phyloP scores from a whole-genome alignment of 1,140 invertebrate species.

The Drosophila varians region DNA sequence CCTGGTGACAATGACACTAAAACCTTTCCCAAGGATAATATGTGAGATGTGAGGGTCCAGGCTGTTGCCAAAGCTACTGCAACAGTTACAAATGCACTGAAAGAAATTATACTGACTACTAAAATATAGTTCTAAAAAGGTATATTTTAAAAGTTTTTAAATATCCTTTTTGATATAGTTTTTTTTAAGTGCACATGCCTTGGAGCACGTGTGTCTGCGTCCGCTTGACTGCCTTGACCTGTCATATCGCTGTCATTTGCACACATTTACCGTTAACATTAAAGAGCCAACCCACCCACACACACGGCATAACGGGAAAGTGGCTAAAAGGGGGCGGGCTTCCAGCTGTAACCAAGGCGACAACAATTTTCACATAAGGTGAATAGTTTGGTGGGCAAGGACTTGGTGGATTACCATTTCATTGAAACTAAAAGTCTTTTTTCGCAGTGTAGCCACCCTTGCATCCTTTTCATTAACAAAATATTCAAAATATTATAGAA shows the following conservation, averaged over 20 bases:
- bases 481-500: not conserved
- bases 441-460: too few species aligned
- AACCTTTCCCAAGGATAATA: slow-evolving; percentile 61
- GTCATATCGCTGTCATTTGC: slow-evolving; percentile 77
- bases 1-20: slow-evolving; percentile 77
- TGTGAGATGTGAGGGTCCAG: slow-evolving; percentile 17
- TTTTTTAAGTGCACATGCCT: slow-evolving; percentile 1
- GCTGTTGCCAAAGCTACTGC: slow-evolving; percentile 25
- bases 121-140: too few species aligned
- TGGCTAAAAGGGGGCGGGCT: not conserved
- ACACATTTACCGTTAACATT: slow-evolving; percentile 75
- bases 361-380: slow-evolving; percentile 44
- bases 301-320: not conserved
- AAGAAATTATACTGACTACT: too few species aligned
- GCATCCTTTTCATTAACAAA: too few species aligned
- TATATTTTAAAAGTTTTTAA: too few species aligned
- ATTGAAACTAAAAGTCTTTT: too few species aligned
- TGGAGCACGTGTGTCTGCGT: slow-evolving; percentile 6
- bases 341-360: slow-evolving; percentile 58
- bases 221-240: slow-evolving; percentile 54
- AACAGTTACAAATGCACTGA: slow-evolving; percentile 7
- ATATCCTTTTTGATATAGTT: not conserved
- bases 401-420: slow-evolving; percentile 18
- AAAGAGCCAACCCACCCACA: slow-evolving; percentile 42
- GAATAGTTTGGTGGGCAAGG: slow-evolving; percentile 68